Evolutionary conservation across 2,113 vertebrate species (phyloP).

Genomic region (Phyllopteryx taeniolatus): DNA sequence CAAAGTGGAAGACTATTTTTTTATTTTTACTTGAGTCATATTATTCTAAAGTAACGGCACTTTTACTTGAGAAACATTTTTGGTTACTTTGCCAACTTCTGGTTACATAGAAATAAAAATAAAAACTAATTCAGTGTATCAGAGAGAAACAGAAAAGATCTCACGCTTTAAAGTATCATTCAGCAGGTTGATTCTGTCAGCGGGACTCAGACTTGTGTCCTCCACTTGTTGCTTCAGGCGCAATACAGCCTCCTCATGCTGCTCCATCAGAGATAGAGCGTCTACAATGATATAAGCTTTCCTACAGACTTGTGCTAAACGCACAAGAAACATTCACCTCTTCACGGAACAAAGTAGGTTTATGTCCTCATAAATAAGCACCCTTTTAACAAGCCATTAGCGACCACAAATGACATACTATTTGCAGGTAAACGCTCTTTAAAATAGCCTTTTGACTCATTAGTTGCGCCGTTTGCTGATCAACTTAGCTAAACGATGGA

Average conservation of each 20-base stretch:
- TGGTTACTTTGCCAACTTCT: too few relatives aligned
- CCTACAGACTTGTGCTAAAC: neutral
- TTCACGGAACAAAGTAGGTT: neutral
- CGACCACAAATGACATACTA: neutral
- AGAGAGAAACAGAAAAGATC: constrained; percentile 2
- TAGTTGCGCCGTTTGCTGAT: neutral
- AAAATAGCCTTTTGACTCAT: neutral
- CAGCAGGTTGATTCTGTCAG: constrained; percentile 34
- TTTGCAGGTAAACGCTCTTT: neutral
- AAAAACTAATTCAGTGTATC: neutral
- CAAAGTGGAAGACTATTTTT: too few relatives aligned
- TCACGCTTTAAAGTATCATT: constrained; percentile 35
- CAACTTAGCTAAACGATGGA: neutral
- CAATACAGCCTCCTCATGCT: constrained; percentile 12
- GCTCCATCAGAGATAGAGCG: neutral
- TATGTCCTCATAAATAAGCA: neutral
- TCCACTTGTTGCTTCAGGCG: constrained; percentile 45
- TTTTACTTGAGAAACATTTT: too few relatives aligned
- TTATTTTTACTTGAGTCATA: too few relatives aligned
- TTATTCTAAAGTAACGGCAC: too few relatives aligned
- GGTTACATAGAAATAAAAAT: neutral
- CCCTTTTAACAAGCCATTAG: neutral
- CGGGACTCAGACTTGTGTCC: constrained; percentile 15
- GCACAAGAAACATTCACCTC: neutral
- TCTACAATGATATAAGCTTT: neutral